Percentiles rank a stretch among this genome's conserved stretches.
phyloP scores from a whole-genome alignment of 1,140 invertebrate genomes.

The Chelonus insularis region DNA sequence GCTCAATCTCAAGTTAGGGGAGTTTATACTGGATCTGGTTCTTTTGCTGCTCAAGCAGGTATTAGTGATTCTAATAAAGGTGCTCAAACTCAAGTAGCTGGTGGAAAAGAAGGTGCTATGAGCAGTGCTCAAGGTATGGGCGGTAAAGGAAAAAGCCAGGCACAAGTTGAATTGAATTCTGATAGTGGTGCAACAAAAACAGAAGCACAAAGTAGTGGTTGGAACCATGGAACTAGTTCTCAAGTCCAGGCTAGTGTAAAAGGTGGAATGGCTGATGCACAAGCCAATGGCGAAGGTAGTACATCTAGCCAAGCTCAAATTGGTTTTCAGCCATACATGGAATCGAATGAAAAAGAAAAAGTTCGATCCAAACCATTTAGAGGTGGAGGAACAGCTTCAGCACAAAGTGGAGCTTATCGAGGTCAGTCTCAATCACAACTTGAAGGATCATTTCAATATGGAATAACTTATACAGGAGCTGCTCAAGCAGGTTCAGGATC shows the following conservation, averaged over 20 bases:
- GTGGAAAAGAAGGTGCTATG: slow-evolving; percentile 72
- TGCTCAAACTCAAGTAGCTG: slow-evolving; percentile 72
- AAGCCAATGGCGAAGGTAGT: slow-evolving; percentile 78
- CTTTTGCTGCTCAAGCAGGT: slow-evolving; percentile 80
- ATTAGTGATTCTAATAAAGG: slow-evolving; percentile 74
- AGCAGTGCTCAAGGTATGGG: slow-evolving; percentile 75
- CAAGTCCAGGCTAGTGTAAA: slow-evolving; percentile 77
- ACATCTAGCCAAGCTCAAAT: slow-evolving; percentile 86
- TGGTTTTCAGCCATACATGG: slow-evolving; percentile 75
- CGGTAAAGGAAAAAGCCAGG: slow-evolving; percentile 74
- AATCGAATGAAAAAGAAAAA: slow-evolving; percentile 58
- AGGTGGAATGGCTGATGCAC: slow-evolving; percentile 81
- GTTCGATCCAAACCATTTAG: slow-evolving; percentile 63
- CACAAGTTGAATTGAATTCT: slow-evolving; percentile 72
- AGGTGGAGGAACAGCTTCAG: slow-evolving; percentile 75
- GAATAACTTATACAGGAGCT: slow-evolving; percentile 78
- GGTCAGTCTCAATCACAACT: slow-evolving; percentile 81
- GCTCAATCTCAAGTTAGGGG: slow-evolving; percentile 81
- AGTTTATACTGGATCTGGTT: slow-evolving; percentile 72
- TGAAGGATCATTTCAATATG: slow-evolving; percentile 74
- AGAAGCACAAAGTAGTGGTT: slow-evolving; percentile 73
- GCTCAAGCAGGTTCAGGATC: slow-evolving; percentile 79
- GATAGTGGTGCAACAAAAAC: slow-evolving; percentile 74
- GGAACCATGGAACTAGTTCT: slow-evolving; percentile 73
- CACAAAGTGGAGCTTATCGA: slow-evolving; percentile 71